These are phyloP conservation scores for Luperina testacea DNA, from an alignment of 2,888 invertebrate species.

Conservation along the genomic window DNA sequence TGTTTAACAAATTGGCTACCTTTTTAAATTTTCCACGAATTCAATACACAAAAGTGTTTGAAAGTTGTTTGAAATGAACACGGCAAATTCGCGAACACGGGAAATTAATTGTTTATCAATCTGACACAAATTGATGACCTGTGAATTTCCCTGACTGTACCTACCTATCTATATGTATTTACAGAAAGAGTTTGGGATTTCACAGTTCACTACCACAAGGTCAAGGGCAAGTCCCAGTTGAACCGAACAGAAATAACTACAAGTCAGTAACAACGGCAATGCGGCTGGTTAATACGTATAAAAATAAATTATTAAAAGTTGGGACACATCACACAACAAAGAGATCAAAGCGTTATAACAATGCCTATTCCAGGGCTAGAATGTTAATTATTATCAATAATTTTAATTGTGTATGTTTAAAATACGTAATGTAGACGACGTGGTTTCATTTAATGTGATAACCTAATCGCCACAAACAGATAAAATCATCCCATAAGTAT, in stretches of 20 bases:
- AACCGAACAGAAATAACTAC: not conserved
- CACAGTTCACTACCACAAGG: not conserved
- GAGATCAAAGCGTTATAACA: not conserved
- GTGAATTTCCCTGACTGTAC: no score
- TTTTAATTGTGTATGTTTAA: no score
- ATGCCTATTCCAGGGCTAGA: not conserved
- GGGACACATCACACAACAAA: not conserved
- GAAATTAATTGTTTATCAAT: not conserved
- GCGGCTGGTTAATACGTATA: not conserved
- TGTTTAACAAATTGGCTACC: not conserved
- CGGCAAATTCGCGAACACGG: not conserved
- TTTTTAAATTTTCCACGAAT: not conserved
- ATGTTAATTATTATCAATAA: no score
- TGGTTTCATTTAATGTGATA: not conserved
- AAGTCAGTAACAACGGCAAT: not conserved
- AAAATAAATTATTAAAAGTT: conserved; percentile 21
- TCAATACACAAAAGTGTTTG: not conserved
- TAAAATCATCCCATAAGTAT: not conserved
- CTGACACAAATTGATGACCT: not conserved
- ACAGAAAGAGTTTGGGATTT: not conserved
- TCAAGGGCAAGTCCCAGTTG: not conserved
- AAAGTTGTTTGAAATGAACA: not conserved
- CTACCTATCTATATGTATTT: not conserved
- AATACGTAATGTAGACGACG: not conserved
- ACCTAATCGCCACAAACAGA: not conserved